Base-by-base conservation (phyloP, 53 echinoderm and acorn worm genomes). In the Actinopyga echinites region DNA sequence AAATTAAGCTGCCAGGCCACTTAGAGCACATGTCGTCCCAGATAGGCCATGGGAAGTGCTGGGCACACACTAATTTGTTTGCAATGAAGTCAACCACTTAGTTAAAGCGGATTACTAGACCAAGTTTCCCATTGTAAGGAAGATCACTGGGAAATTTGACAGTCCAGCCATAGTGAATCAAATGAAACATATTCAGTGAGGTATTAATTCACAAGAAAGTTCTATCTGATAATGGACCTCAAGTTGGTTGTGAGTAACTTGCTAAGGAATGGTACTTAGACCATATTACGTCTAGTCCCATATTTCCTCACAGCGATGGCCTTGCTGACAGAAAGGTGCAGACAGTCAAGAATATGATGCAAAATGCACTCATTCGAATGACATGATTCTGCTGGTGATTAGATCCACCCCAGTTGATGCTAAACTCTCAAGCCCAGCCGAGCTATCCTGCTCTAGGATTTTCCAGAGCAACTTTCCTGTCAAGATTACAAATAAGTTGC, bases 261-360 rank as follows among this genome's bases (percentile, higher is more conserved):
- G 75, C 75, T 8, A 74, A 74, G 11, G 53, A 53, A 6, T 75
- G 54, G 45, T 75, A 52, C 32, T 61, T 66, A 12, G 2, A 67
- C 68, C 68, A 67, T 67, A 30, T 75, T 15, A 53, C 49, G 9
- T 75, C 75, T 19, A 75, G 75, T 15, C 75, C 54, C 23, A 44
- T 25, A 45, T 75, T 75, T 30, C 54, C 75, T 45, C 75, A 75
- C 9, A 75, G 75, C 75, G 45, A 75, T 53, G 75, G 54, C 8
- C 75, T 43, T 43, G 75, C 75, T 75, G 75, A 75, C 28, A 75
- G 75, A 53, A 75, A 21, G 52, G 75, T 75, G 5, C 75, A 75
- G 4, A 75, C 75, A 75, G 49, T 53, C 11, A 75, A 75, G 26
- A 75, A 44, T 44, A 8, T 75, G 24, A 75, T 75, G 20, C 43